Evolutionary conservation across 2,888 invertebrate genomes (phyloP).

Genomic region (Oithona nana): DNA sequence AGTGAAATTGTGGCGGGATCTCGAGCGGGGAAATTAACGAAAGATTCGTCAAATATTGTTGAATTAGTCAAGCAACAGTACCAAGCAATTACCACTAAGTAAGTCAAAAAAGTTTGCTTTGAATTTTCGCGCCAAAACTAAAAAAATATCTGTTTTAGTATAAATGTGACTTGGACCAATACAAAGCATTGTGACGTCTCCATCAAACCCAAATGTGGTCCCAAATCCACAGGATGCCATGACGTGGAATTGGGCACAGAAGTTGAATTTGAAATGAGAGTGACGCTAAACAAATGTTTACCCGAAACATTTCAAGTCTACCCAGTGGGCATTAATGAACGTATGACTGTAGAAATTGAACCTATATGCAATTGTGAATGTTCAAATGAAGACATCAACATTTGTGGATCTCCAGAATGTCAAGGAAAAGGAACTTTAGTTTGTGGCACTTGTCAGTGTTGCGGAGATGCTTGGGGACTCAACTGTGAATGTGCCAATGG

Average conservation of each 20-base stretch:
- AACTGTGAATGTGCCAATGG: slow-evolving; percentile 7
- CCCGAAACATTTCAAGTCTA: slow-evolving; percentile 6
- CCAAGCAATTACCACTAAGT: slow-evolving; percentile 5
- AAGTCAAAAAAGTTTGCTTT: not conserved
- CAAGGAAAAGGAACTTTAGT: not conserved
- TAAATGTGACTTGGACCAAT: not conserved
- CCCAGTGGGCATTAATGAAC: slow-evolving; percentile 6
- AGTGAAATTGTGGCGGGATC: not conserved
- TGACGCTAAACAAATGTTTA: not conserved
- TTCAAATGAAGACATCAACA: not conserved
- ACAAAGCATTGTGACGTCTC: not conserved
- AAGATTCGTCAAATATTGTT: slow-evolving; percentile 11
- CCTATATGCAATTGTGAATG: slow-evolving; percentile 11
- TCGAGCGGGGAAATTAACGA: not conserved
- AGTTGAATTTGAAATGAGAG: slow-evolving; percentile 2
- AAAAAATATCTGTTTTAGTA: not conserved
- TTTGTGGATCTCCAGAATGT: not conserved
- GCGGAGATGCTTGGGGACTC: not conserved
- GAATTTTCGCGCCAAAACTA: not conserved
- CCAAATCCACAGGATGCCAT: not conserved
- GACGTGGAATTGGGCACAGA: slow-evolving; percentile 1
- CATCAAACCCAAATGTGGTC: not conserved
- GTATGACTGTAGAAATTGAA: slow-evolving; percentile 4
- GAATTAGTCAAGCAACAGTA: not conserved
- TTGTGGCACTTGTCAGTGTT: slow-evolving; percentile 12